Evolutionary conservation across 2,113 vertebrate genomes (phyloP).

Genomic region (Pluvianellus socialis): DNA sequence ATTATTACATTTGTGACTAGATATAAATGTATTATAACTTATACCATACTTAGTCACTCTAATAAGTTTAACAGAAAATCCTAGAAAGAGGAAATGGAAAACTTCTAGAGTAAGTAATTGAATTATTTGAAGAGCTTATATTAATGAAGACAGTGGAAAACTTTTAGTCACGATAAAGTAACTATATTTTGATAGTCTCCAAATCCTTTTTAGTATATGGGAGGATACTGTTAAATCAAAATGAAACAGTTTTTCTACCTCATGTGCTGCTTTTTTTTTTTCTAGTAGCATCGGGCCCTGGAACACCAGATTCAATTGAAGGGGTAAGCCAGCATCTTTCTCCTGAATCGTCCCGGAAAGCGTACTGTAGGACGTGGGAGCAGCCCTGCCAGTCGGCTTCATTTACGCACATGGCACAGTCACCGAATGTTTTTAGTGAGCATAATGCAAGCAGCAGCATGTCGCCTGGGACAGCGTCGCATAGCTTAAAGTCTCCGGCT

Average conservation of each 20-base stretch:
- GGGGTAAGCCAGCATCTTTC: constrained; percentile 91
- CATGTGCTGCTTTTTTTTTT: not conserved
- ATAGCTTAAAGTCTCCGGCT: constrained; percentile 90
- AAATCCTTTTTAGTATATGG: not conserved
- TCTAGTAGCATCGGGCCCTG: constrained; percentile 87
- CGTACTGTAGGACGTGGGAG: constrained; percentile 94
- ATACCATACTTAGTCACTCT: not conserved
- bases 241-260: not conserved
- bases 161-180: not conserved
- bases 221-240: not conserved
- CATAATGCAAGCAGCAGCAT: constrained; percentile 82
- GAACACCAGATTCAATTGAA: constrained; percentile 93
- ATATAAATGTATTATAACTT: not conserved
- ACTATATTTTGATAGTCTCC: not conserved
- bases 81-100: not conserved
- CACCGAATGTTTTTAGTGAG: constrained; percentile 87
- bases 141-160: not conserved
- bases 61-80: not conserved
- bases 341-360: constrained; percentile 92
- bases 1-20: not conserved
- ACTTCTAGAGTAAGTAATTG: not conserved
- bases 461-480: constrained; percentile 83
- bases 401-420: constrained; percentile 84
- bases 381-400: constrained; percentile 82
- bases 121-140: not conserved